Percentiles rank a stretch among this genome's conserved stretches.
These are phyloP conservation scores for Apostichopus leukothele DNA, from an alignment of 53 echinoderm and acorn worm genomes.

Conservation along the genomic window DNA sequence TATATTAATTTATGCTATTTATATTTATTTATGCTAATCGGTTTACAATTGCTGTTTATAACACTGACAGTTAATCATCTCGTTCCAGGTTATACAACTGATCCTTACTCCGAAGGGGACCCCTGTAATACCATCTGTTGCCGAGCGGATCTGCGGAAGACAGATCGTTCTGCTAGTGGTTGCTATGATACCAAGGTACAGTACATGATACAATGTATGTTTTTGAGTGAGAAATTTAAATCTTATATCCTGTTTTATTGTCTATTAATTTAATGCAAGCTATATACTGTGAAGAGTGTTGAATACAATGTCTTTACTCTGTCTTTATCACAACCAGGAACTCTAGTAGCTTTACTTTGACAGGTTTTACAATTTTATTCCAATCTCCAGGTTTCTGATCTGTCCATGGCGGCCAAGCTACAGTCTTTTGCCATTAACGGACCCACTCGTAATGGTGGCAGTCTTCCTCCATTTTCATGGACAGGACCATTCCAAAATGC, in stretches of 20 bases:
- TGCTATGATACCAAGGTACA: constrained; percentile 96
- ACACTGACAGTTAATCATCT: neutral
- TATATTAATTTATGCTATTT: too few relatives aligned
- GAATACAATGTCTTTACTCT: too few relatives aligned
- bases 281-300: too few relatives aligned
- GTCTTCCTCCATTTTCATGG: constrained; percentile 81
- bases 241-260: too few relatives aligned
- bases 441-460: constrained; percentile 67
- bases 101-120: constrained; percentile 75
- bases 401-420: constrained; percentile 69
- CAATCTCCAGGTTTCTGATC: constrained; percentile 72
- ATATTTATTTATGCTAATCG: too few relatives aligned
- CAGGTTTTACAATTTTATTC: neutral
- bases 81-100: constrained; percentile 73
- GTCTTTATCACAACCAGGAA: too few relatives aligned
- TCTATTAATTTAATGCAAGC: too few relatives aligned
- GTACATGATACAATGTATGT: neutral
- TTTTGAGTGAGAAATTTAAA: too few relatives aligned
- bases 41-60: too few relatives aligned
- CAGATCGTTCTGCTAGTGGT: constrained; percentile 59
- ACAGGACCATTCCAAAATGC: constrained; percentile 50
- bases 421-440: constrained; percentile 74
- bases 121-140: constrained; percentile 78
- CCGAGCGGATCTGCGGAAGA: constrained; percentile 67
- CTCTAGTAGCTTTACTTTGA: too few relatives aligned